Conservation (phyloP, 1,140 invertebrate genomes). For the Hyles euphorbiae region DNA sequence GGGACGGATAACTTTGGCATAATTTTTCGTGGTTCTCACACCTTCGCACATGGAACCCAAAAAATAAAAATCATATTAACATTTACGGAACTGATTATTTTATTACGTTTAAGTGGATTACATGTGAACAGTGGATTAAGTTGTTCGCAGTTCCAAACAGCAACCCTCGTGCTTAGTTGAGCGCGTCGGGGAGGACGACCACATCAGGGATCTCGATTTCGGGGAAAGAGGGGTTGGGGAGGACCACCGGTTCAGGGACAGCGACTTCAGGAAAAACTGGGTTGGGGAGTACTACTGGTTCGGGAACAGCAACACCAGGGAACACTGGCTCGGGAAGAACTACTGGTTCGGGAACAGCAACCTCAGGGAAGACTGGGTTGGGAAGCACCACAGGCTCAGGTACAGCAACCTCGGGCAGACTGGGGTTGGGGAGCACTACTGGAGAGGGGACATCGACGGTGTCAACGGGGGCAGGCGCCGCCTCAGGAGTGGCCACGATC, state of each 20-base stretch:
- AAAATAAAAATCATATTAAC: no score
- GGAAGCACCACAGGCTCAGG: constrained; percentile 2
- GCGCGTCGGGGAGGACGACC: constrained; percentile 3
- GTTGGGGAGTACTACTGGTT: background rate
- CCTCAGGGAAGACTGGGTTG: background rate
- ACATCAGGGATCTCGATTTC: background rate
- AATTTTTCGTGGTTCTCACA: no score
- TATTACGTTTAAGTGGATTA: background rate
- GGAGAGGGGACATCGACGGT: constrained; percentile 5
- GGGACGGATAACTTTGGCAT: no score
- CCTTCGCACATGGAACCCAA: no score
- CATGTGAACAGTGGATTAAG: constrained; percentile 4
- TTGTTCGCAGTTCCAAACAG: constrained; percentile 6
- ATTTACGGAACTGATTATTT: no score
- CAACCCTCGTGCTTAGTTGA: constrained; percentile 2
- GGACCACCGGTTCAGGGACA: background rate
- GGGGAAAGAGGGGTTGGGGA: no score
- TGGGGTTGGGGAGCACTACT: constrained; percentile 1
- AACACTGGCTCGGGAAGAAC: constrained; percentile 3
- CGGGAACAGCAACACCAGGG: background rate
- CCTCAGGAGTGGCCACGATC: constrained; percentile 6
- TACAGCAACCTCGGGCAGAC: constrained; percentile 3
- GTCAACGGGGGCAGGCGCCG: constrained; percentile 2
- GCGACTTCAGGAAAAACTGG: background rate
- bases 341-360: constrained; percentile 1